Base-by-base conservation (phyloP, 2,797 vertebrate genomes). In the Anguilla pacifica region DNA sequence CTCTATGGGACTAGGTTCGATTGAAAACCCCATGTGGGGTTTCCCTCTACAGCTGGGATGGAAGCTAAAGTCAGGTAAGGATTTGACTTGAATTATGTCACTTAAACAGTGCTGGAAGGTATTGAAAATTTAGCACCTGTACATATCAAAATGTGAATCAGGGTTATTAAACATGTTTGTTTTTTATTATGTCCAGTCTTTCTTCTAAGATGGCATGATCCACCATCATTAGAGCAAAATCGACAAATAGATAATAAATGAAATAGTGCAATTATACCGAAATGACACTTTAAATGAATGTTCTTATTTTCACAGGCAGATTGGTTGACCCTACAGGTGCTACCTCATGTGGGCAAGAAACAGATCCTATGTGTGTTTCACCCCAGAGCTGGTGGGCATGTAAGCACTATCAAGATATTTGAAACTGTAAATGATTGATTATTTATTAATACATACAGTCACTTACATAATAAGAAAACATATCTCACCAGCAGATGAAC, bases 361-460 rank as follows among this genome's bases (percentile, higher is more conserved):
- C 91, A 31, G 94, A 97, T 0, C 19, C 2, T 2, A 88, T 92
- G 86, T 97, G 96, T 70, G 92, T 97, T 88, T 98, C 98, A 86
- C 89, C 94, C 81, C 90, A 94, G 89, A 99, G 97, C 89, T 98
- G 97, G 97, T 99, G 97, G 97, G 93, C 93, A 90, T 97, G 98
- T 99, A 95, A 95, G 97, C 97, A 92, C 4, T n/a, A 79, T 77
- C 35, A 19, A 6, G 77, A 39, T 46, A 6, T 39, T 72, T 15
- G 70, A 2, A 49, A 46, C 84, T 39, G 25, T 28, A 9, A 72
- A 25, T 70, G 13, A 53, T 53, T 53, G 51, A 53, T 53, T 13
- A 53, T 53, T 53, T 9, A 53, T 53, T 9, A 53, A 53, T 53
- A 53, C 43, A 46, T 46, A 46, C 43, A 53, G 10, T 53, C 51